phyloP scores from a whole-genome alignment of 2,113 vertebrate genomes.

The Scatophagus argus region DNA sequence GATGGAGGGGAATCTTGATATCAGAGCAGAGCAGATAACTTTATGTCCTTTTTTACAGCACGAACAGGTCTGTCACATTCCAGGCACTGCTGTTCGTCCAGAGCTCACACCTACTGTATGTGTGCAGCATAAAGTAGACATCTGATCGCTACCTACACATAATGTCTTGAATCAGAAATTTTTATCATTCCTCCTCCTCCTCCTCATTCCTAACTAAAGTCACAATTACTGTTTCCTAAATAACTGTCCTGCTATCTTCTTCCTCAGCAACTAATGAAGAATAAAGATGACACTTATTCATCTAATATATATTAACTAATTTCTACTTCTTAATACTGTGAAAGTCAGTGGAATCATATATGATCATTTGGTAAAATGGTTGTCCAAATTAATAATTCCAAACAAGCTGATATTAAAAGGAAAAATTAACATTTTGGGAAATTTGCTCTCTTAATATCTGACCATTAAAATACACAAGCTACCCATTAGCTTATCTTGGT shows the following conservation, averaged over 20 bases:
- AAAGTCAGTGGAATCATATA: neutral
- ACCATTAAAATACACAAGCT: constrained; percentile 12
- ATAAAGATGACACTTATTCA: neutral
- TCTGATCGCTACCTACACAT: neutral
- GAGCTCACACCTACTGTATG: neutral
- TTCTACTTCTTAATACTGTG: neutral
- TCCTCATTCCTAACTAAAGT: neutral
- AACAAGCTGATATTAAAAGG: no score
- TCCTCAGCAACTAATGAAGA: neutral
- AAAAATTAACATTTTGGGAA: neutral
- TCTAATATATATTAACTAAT: neutral
- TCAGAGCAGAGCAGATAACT: constrained; percentile 49
- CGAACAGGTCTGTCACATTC: constrained; percentile 36
- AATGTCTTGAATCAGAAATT: neutral
- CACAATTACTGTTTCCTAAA: neutral
- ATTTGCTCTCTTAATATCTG: neutral
- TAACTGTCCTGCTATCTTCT: no score
- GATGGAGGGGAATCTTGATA: constrained; percentile 67
- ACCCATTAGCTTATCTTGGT: no score
- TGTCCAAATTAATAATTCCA: neutral
- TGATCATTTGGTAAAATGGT: neutral
- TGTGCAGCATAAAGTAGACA: neutral
- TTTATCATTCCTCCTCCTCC: neutral
- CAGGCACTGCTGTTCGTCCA: constrained; percentile 24
- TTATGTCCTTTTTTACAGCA: constrained; percentile 44